A percentile compares a stretch with the other conserved stretches of the same genome.
phyloP scores from a whole-genome alignment of 1,140 invertebrate species.

The Schlechtendalia chinensis region DNA sequence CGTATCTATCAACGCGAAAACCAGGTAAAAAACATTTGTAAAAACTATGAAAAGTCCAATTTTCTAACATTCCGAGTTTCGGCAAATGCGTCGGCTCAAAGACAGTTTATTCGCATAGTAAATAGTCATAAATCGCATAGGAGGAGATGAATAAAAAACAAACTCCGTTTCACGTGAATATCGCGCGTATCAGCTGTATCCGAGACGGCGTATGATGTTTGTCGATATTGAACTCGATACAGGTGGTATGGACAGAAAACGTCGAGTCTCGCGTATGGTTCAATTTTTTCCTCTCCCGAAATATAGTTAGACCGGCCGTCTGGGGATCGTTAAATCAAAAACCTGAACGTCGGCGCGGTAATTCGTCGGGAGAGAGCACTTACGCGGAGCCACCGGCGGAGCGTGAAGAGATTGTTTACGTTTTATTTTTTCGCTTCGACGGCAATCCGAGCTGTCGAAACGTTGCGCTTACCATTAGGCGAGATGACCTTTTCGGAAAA shows the following conservation, averaged over 20 bases:
- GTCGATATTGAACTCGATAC: no score
- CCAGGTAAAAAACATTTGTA: no score
- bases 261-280: no score
- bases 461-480: not conserved
- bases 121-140: not conserved
- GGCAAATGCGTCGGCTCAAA: not conserved
- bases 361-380: slow-evolving; percentile 21
- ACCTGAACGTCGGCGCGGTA: not conserved
- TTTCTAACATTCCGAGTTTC: not conserved
- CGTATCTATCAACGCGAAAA: not conserved
- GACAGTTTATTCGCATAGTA: not conserved
- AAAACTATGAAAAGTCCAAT: not conserved
- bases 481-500: not conserved
- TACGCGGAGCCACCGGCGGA: not conserved
- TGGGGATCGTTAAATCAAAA: slow-evolving; percentile 33
- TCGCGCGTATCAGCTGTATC: no score
- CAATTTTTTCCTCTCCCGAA: no score
- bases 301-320: not conserved
- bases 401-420: slow-evolving; percentile 34
- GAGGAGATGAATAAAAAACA: not conserved
- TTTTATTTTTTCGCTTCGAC: slow-evolving; percentile 26
- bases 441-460: slow-evolving; percentile 6
- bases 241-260: no score
- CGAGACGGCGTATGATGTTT: not conserved
- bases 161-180: no score